phyloP scores from a whole-genome alignment of 2,797 vertebrate species.

The Rhincodon typus region DNA sequence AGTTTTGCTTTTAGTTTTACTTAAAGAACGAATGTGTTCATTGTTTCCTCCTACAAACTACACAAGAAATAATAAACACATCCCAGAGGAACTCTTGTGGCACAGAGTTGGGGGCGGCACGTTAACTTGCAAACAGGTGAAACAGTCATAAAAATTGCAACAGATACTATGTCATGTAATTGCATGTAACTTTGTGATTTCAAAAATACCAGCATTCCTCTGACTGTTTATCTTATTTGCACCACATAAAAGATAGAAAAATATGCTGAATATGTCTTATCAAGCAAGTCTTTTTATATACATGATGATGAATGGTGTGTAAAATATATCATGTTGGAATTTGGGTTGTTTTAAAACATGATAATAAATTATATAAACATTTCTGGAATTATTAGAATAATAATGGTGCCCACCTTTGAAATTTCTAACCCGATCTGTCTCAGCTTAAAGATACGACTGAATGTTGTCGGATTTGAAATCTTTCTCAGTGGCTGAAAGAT shows the following conservation, averaged over 20 bases:
- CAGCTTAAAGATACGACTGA: background rate
- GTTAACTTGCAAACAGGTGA: background rate
- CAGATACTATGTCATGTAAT: background rate
- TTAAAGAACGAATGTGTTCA: background rate
- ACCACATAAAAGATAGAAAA: too few species aligned
- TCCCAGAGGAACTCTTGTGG: too few species aligned
- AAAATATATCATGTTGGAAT: too few species aligned
- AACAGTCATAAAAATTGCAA: background rate
- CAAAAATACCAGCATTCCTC: background rate
- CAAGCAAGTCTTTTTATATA: background rate
- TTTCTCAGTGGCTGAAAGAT: background rate
- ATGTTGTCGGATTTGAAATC: background rate
- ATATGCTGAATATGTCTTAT: background rate
- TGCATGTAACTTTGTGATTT: background rate
- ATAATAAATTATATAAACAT: background rate
- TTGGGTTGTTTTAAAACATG: too few species aligned
- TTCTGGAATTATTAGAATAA: background rate
- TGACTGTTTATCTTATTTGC: background rate
- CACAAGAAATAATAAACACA: background rate
- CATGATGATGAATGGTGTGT: too few species aligned
- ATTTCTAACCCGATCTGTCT: background rate
- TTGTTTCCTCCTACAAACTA: background rate
- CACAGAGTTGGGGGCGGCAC: too few species aligned
- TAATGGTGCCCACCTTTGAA: background rate
- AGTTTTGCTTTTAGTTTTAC: background rate